Evolutionary conservation across 92 coral and sea anemone species (phyloP), one percentile per base, ranked within the genome.

Genomic region (Chrysogorgia sp.): DNA sequence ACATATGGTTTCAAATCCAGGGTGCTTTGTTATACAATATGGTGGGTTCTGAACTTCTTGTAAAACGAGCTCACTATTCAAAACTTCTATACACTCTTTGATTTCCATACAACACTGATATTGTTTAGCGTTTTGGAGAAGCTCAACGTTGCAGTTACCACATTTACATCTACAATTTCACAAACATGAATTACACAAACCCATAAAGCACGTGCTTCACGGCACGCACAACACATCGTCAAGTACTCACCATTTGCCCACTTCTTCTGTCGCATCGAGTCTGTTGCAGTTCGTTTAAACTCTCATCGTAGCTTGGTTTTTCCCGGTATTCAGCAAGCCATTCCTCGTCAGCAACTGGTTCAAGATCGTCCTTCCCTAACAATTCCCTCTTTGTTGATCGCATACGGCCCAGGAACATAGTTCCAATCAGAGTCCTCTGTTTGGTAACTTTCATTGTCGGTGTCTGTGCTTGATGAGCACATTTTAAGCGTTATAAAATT

Each of bases 241-340:
- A n/a, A n/a, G n/a, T n/a, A n/a, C n/a, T n/a, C n/a, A n/a, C n/a
- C n/a, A n/a, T n/a, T n/a, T n/a, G n/a, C n/a, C n/a, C n/a, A n/a
- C n/a, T n/a, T n/a, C n/a, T 40, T 60, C 82, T 1, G 37, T 23
- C 25, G 33, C 20, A 15, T 66, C 55, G 4, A 79, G 74, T 23
- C 83, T 58, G 56, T 7, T 21, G 58, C 14, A 62, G 58, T 47
- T 79, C 75, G 21, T 33, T 64, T 2, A 76, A 57, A 63, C 82
- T 48, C 40, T 76, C 57, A 5, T 76, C 74, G 33, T 76, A 59
- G 25, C 49, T 47, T 62, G 59, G 71, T 3, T 66, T 48, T 17
- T 33, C 57, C 10, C 55, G 66, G 48, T 76, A 76, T 26, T 76
- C 48, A 2, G 22, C 0, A 13, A 76, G 82, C 71, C 82, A 76